These are phyloP conservation scores for Chiloscyllium punctatum DNA, from an alignment of 2,797 vertebrate genomes.

Conservation along the genomic window DNA sequence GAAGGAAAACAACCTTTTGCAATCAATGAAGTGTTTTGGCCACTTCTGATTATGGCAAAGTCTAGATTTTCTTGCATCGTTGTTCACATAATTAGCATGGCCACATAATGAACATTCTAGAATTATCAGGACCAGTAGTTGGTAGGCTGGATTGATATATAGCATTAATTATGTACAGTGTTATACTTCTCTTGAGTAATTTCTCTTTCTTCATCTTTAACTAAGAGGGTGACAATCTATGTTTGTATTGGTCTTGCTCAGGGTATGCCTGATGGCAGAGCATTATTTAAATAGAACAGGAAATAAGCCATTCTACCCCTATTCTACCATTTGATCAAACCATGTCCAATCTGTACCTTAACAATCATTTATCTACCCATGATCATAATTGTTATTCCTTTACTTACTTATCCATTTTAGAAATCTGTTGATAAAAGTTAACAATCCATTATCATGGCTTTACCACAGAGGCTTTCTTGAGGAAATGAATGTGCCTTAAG, in stretches of 20 bases:
- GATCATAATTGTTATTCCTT: background rate
- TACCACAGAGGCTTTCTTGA: background rate
- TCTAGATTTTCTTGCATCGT: slow-evolving; percentile 44
- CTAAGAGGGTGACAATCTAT: background rate
- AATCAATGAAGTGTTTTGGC: slow-evolving; percentile 51
- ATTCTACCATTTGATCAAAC: background rate
- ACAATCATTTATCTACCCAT: background rate
- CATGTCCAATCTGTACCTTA: background rate
- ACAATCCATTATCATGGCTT: background rate
- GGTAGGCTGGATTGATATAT: slow-evolving; percentile 41
- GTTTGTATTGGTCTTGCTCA: background rate
- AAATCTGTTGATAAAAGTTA: background rate
- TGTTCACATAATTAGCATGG: slow-evolving; percentile 55
- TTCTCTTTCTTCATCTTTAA: background rate
- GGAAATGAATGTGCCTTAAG: background rate
- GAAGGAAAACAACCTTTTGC: slow-evolving; percentile 59
- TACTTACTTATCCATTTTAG: background rate
- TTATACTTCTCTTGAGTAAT: slow-evolving; percentile 40
- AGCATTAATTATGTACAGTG: slow-evolving; percentile 44
- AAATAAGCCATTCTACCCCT: background rate
- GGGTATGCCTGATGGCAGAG: background rate
- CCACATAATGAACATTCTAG: slow-evolving; percentile 50
- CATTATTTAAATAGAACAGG: background rate
- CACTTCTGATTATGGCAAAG: slow-evolving; percentile 46
- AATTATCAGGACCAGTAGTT: slow-evolving; percentile 46